These are phyloP conservation scores for Nasonia vitripennis DNA, from an alignment of 1,140 invertebrate genomes.

Conservation along the genomic window DNA sequence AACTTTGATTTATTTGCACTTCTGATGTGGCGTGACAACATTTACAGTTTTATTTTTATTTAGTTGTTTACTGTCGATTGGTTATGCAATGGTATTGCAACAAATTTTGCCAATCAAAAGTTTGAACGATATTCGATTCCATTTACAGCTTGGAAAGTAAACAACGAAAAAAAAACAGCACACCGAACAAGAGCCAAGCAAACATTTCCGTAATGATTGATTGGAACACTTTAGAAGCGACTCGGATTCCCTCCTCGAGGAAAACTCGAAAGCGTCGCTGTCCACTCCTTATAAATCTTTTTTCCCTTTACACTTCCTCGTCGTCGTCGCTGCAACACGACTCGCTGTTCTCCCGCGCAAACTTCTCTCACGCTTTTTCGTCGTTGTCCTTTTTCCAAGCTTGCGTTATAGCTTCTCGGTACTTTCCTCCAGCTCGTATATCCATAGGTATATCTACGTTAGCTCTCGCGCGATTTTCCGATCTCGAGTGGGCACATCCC, in stretches of 20 bases:
- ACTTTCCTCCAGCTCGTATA: not conserved
- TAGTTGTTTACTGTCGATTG: too few relatives aligned
- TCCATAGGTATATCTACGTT: not conserved
- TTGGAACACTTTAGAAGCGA: constrained; percentile 24
- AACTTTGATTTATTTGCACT: constrained; percentile 16
- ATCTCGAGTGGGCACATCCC: not conserved
- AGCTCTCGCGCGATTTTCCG: not conserved
- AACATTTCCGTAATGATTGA: constrained; percentile 35
- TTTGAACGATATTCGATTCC: not conserved
- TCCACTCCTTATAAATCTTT: constrained; percentile 20
- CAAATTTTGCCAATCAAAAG: not conserved
- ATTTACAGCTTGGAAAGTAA: not conserved
- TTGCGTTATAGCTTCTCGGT: not conserved
- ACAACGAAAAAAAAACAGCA: not conserved
- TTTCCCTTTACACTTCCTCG: constrained; percentile 11
- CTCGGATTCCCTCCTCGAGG: not conserved
- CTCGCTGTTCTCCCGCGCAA: not conserved
- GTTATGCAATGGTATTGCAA: too few relatives aligned
- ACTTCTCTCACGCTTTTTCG: not conserved
- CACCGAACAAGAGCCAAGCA: not conserved
- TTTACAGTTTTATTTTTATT: not conserved
- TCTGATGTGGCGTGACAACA: not conserved
- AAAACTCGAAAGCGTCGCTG: not conserved
- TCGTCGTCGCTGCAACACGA: not conserved
- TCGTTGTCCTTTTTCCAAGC: not conserved